A percentile compares a stretch with the other conserved stretches of the same genome.
Conservation (phyloP, 2,888 invertebrate species). For the Drosophila nr. perissopoda region DNA sequence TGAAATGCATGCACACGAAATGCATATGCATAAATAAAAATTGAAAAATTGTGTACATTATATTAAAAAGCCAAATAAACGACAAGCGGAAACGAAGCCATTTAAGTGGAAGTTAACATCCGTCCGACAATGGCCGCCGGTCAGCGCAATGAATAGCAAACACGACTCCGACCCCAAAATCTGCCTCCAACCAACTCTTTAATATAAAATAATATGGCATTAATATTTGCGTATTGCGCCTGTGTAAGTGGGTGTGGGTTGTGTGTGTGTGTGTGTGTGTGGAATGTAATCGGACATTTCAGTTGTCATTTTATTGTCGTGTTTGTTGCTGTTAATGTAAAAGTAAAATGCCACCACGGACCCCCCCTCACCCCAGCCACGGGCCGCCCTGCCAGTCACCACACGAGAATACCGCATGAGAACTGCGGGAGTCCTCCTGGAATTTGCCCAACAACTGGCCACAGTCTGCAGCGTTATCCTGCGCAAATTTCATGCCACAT, state of each 20-base stretch:
- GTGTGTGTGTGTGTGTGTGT: constrained; percentile 58
- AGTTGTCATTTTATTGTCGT: constrained; percentile 84
- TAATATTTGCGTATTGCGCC: constrained; percentile 71
- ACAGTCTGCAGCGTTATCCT: constrained; percentile 43
- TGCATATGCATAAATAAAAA: constrained; percentile 73
- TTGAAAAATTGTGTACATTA: constrained; percentile 81
- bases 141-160: constrained; percentile 64
- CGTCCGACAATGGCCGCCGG: constrained; percentile 79
- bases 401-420: constrained; percentile 52
- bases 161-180: constrained; percentile 9
- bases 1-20: constrained; percentile 73
- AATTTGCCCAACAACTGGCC: constrained; percentile 45
- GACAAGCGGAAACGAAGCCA: constrained; percentile 84
- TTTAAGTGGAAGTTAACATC: constrained; percentile 84
- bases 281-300: constrained; percentile 85
- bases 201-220: constrained; percentile 81
- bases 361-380: constrained; percentile 24
- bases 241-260: constrained; percentile 17
- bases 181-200: constrained; percentile 17
- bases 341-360: constrained; percentile 73
- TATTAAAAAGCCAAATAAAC: constrained; percentile 79
- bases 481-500: constrained; percentile 66
- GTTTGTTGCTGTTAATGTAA: constrained; percentile 81
- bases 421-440: constrained; percentile 43
- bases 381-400: constrained; percentile 34